Percentiles rank a stretch among this genome's conserved stretches.
phyloP scores from a whole-genome alignment of 2,888 invertebrate species.

The Xylota segnis region DNA sequence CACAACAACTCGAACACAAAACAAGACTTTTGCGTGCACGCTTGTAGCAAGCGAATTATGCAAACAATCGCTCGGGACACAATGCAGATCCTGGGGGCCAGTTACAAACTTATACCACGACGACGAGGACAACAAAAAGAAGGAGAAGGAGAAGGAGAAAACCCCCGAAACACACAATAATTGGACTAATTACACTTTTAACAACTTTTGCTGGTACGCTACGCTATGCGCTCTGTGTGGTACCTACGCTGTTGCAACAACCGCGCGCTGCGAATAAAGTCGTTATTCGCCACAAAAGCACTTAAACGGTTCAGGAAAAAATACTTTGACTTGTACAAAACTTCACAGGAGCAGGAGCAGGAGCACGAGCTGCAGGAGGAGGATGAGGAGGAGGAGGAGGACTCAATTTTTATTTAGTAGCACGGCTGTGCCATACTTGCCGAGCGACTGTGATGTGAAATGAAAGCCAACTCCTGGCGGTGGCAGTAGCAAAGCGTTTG shows the following conservation, averaged over 20 bases:
- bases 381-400: conserved; percentile 24
- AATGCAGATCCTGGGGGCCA: conserved; percentile 57
- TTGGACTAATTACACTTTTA: conserved; percentile 77
- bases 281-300: conserved; percentile 76
- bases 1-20: conserved; percentile 4
- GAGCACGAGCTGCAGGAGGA: neutral
- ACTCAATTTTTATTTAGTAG: conserved; percentile 74
- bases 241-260: conserved; percentile 51
- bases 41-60: conserved; percentile 63
- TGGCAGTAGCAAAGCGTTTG: conserved; percentile 60
- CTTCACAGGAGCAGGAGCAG: conserved; percentile 17
- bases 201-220: conserved; percentile 70
- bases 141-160: conserved; percentile 22
- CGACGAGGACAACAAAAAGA: no score
- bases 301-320: conserved; percentile 76
- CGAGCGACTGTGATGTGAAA: conserved; percentile 56
- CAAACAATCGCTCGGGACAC: conserved; percentile 57
- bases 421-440: conserved; percentile 34
- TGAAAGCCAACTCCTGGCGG: conserved; percentile 65
- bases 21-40: conserved; percentile 60
- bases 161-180: conserved; percentile 72
- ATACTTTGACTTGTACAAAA: conserved; percentile 73
- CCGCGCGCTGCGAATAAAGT: conserved; percentile 73
- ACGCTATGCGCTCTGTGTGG: conserved; percentile 33
- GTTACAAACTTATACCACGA: conserved; percentile 21